Conservation (phyloP, 2,113 vertebrate species). For the Pseudonaja textilis region DNA sequence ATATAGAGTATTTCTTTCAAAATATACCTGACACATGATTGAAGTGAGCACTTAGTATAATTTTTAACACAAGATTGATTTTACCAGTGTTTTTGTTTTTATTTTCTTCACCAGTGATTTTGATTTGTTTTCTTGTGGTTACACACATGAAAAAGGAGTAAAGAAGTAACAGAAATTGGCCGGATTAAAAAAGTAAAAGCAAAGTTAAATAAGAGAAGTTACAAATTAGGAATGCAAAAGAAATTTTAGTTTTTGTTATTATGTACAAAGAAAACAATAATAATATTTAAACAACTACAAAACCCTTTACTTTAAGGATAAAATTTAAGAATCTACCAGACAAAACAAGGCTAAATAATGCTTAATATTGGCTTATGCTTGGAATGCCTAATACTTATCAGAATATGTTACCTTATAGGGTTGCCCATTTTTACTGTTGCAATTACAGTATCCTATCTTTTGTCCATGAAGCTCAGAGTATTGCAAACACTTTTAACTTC, state of each 20-base stretch:
- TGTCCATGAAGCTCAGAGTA: neutral
- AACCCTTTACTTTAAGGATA: neutral
- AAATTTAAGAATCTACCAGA: neutral
- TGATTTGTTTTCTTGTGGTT: neutral
- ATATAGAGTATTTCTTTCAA: neutral
- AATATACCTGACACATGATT: neutral
- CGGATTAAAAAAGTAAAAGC: conserved; percentile 1
- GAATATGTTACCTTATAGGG: neutral
- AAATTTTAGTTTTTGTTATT: neutral
- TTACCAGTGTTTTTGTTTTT: neutral
- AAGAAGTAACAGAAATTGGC: neutral
- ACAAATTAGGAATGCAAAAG: neutral
- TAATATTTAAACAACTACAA: neutral
- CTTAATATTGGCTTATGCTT: neutral
- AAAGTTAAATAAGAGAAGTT: neutral
- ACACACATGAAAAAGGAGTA: neutral
- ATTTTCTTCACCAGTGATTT: neutral
- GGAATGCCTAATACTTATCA: neutral
- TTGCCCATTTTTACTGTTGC: neutral
- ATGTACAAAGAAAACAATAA: neutral
- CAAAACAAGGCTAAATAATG: neutral
- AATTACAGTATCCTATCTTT: neutral
- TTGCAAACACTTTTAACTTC: neutral
- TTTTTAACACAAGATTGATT: neutral
- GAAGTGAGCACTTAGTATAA: neutral